These are phyloP conservation scores for Amphiduros pacificus DNA, from an alignment of 2,888 invertebrate species.

Conservation along the genomic window DNA sequence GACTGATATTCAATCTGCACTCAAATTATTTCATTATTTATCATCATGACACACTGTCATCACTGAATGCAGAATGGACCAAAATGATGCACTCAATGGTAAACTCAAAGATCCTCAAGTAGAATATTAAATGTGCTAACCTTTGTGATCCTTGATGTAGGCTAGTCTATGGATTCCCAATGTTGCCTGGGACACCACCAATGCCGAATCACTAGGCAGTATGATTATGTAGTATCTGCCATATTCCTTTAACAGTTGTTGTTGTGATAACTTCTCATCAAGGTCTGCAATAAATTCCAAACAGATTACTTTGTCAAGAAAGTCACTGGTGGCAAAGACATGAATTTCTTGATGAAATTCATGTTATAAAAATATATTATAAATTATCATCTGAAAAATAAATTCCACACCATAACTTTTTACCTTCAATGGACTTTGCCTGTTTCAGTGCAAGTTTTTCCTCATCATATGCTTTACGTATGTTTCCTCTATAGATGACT, in stretches of 20 bases:
- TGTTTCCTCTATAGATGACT: too few species aligned
- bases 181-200: not conserved
- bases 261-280: constrained; percentile 14
- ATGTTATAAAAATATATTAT: too few species aligned
- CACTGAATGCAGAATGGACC: too few species aligned
- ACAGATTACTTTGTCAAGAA: not conserved
- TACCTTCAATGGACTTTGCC: constrained; percentile 17
- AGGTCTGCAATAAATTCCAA: constrained; percentile 22
- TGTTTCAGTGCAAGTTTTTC: constrained; percentile 12
- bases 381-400: too few species aligned
- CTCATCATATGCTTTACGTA: constrained; percentile 15
- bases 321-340: not conserved
- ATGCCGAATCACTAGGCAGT: not conserved
- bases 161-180: not conserved
- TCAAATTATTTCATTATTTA: too few species aligned
- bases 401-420: too few species aligned
- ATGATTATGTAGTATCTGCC: constrained; percentile 15
- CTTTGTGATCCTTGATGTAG: not conserved
- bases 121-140: too few species aligned
- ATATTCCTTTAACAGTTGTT: constrained; percentile 8
- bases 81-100: too few species aligned
- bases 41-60: too few species aligned
- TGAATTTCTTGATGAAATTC: not conserved
- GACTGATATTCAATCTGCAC: too few species aligned
- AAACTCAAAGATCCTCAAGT: too few species aligned